Percentiles rank a stretch among this genome's conserved stretches.
Evolutionary conservation across 2,113 vertebrate species (phyloP).

Genomic region (Hemichromis elongatus): DNA sequence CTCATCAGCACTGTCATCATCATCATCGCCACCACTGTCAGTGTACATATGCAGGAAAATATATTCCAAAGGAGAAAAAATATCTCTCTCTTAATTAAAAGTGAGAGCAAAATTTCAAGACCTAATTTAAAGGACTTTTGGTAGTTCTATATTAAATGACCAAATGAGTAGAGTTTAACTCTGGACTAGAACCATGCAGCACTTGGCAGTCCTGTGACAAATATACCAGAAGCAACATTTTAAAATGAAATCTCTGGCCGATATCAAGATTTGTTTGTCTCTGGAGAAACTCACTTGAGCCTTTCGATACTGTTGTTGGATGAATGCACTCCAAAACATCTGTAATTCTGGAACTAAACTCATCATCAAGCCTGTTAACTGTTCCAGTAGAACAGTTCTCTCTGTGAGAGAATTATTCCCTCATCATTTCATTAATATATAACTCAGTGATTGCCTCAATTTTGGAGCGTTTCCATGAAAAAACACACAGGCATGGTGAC

Average conservation of each 20-base stretch:
- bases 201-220: neutral
- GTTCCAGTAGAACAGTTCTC: too few species aligned
- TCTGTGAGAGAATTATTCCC: neutral
- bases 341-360: neutral
- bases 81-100: neutral
- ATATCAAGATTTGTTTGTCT: neutral
- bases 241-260: neutral
- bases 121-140: neutral
- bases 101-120: neutral
- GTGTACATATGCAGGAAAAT: neutral
- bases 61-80: neutral
- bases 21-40: neutral
- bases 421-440: neutral
- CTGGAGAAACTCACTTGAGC: neutral
- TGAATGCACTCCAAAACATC: neutral
- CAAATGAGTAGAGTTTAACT: neutral
- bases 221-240: neutral
- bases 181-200: neutral
- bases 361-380: neutral
- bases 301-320: neutral
- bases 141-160: neutral
- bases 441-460: neutral
- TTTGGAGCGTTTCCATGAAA: neutral
- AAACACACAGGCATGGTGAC: neutral
- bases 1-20: neutral